Evolutionary conservation across 2,797 vertebrate species (phyloP), one percentile per base, ranked within the genome.

Genomic region (Myioborus miniatus): DNA sequence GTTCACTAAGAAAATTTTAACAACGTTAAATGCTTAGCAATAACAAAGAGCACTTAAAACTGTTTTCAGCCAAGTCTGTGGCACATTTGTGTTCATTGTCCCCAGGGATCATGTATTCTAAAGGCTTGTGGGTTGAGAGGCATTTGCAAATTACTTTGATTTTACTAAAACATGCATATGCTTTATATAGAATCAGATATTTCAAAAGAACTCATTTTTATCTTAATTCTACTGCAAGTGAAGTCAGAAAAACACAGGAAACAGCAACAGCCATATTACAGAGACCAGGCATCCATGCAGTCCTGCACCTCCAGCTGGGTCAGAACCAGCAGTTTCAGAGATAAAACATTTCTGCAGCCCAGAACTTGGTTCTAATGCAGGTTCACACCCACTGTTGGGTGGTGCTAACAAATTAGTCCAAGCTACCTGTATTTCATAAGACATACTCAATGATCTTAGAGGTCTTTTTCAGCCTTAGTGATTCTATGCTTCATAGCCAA

Each of bases 221-320:
- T 53, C 23, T n/a, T 46, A 46, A 46, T 71, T 83, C 27, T 63
- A 10, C 29, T 46, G 23, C 34, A n/a, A n/a, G n/a, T 46, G n/a
- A 71, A 62, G 34, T 46, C 68, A 63, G 47, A 53, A 63, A 37
- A 53, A 12, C 23, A 19, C 47, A 62, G 47, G 23, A 32, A 63
- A 46, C 9, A 37, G 18, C 39, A 53, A n/a, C 12, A 46, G 39
- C 29, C 19, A 19, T 29, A 20, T 23, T 39, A 29, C 9, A 39
- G 24, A 46, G 12, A 63, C n/a, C 22, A 44, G n/a, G 29, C 12
- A 53, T 32, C 32, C 32, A 43, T 12, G 23, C 41, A n/a, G 49
- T 39, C 34, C 1, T 1, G 41, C 39, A 32, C 17, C 80, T 63
- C 56, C 49, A 37, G 22, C 47, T 0, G 0, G 8, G 6, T 46